phyloP scores from a whole-genome alignment of 2,888 invertebrate species.

The Hoplodrina blanda region DNA sequence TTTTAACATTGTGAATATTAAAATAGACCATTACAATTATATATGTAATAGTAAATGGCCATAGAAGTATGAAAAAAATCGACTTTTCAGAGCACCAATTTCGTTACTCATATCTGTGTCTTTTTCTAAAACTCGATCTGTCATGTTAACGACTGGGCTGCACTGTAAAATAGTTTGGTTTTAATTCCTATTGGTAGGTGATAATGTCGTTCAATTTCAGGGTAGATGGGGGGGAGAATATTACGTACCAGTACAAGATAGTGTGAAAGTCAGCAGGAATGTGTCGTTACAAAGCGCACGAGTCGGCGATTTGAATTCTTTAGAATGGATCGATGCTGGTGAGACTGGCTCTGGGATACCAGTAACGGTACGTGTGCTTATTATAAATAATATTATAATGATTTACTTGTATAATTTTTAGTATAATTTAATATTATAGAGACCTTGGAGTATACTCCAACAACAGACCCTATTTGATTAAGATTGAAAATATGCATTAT shows the following conservation, averaged over 20 bases:
- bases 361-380: conserved; percentile 43
- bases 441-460: background rate
- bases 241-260: conserved; percentile 58
- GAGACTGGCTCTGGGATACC: conserved; percentile 34
- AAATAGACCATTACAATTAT: background rate
- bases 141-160: too few species aligned
- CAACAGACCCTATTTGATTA: background rate
- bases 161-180: background rate
- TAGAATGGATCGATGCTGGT: conserved; percentile 46
- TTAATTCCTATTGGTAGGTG: background rate
- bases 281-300: conserved; percentile 61
- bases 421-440: background rate
- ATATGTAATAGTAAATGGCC: too few species aligned
- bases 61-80: too few species aligned
- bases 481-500: background rate
- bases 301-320: conserved; percentile 40
- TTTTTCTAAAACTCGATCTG: background rate
- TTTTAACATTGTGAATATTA: conserved; percentile 8
- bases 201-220: conserved; percentile 45
- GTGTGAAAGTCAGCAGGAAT: conserved; percentile 36
- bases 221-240: conserved; percentile 68
- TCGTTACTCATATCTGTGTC: background rate
- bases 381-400: background rate
- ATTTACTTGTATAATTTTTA: background rate
- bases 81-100: background rate